These are phyloP conservation scores for Anthrax anthrax DNA, from an alignment of 2,888 invertebrate genomes.

Conservation along the genomic window DNA sequence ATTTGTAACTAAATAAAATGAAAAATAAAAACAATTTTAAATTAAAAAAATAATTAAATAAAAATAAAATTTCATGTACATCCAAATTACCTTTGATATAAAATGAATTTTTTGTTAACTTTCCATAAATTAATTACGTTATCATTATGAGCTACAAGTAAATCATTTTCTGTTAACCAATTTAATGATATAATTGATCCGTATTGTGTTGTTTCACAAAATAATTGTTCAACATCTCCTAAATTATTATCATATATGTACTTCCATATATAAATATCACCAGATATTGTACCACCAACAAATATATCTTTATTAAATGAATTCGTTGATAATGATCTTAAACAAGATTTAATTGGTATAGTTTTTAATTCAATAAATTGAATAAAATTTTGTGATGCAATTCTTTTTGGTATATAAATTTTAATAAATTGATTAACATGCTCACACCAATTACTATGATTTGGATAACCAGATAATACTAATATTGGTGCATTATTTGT, in stretches of 20 bases:
- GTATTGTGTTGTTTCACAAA: constrained; percentile 19
- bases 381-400: constrained; percentile 20
- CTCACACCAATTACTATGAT: constrained; percentile 32
- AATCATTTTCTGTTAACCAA: constrained; percentile 23
- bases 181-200: constrained; percentile 27
- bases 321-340: constrained; percentile 26
- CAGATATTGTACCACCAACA: constrained; percentile 28
- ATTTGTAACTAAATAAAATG: background rate
- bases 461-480: constrained; percentile 22
- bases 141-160: constrained; percentile 26
- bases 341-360: constrained; percentile 26
- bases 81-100: constrained; percentile 23
- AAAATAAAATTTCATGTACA: background rate
- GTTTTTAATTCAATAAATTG: constrained; percentile 21
- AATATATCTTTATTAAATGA: constrained; percentile 27
- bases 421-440: constrained; percentile 26
- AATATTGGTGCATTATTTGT: constrained; percentile 29
- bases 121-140: constrained; percentile 27
- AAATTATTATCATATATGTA: constrained; percentile 14
- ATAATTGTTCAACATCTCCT: constrained; percentile 22
- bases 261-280: constrained; percentile 29
- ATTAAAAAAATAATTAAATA: background rate
- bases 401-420: constrained; percentile 25
- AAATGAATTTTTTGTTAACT: constrained; percentile 18
- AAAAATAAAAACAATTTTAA: background rate